Evolutionary conservation across 2,797 vertebrate species (phyloP).

Genomic region (Acrossocheilus fasciatus): DNA sequence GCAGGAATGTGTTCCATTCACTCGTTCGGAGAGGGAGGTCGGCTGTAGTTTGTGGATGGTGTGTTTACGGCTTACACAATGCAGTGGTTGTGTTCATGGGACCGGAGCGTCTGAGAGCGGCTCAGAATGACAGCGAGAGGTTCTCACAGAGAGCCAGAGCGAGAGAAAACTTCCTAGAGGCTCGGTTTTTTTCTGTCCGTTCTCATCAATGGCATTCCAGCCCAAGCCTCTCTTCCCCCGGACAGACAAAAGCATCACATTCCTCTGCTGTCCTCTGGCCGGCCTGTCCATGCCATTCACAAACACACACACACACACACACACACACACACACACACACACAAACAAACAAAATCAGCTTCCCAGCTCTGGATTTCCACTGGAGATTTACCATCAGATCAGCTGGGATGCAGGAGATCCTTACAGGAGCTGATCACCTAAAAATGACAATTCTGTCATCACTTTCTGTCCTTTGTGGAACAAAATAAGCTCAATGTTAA

Average conservation of each 20-base stretch:
- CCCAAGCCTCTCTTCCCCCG: conserved; percentile 78
- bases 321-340: conserved; percentile 54
- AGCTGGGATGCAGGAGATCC: background rate
- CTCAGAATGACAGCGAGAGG: conserved; percentile 68
- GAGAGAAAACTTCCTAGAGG: conserved; percentile 82
- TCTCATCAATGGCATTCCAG: conserved; percentile 86
- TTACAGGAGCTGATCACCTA: background rate
- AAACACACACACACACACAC: conserved; percentile 49
- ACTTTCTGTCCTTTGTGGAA: background rate
- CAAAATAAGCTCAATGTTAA: background rate
- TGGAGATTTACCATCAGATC: background rate
- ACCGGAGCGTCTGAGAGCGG: conserved; percentile 78
- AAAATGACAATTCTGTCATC: background rate
- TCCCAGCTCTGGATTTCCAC: background rate
- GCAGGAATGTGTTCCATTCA: conserved; percentile 58
- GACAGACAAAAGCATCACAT: conserved; percentile 81
- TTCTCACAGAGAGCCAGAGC: conserved; percentile 81
- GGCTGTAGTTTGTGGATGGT: conserved; percentile 68
- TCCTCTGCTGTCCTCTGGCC: conserved; percentile 80
- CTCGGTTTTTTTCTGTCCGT: conserved; percentile 81
- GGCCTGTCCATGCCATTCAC: conserved; percentile 59
- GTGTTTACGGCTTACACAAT: conserved; percentile 83
- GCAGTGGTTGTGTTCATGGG: conserved; percentile 83
- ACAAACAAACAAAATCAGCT: conserved; percentile 33
- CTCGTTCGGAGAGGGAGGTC: conserved; percentile 58